phyloP scores from a whole-genome alignment of 2,888 invertebrate species.

The Drosophila subquinaria region DNA sequence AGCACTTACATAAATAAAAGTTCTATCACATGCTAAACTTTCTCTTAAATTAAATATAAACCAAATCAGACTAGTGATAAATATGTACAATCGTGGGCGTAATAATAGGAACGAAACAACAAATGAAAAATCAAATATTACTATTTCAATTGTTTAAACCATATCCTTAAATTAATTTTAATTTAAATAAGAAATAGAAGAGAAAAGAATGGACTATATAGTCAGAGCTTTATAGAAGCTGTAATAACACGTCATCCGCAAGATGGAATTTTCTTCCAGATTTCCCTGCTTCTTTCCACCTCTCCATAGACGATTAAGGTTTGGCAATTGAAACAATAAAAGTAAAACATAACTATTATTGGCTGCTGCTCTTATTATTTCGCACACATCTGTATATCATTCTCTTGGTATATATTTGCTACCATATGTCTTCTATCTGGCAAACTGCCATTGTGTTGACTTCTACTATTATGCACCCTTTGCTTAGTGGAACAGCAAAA shows the following conservation, averaged over 20 bases:
- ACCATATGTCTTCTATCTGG: constrained; percentile 2
- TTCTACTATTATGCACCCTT: constrained; percentile 31
- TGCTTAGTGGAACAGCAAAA: constrained; percentile 7
- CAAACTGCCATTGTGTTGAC: constrained; percentile 14
- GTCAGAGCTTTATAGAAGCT: no score
- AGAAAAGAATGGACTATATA: no score
- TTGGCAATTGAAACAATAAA: no score
- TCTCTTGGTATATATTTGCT: neutral
- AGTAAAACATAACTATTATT: neutral
- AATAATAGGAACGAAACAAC: no score
- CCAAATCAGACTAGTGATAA: neutral
- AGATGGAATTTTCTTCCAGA: no score
- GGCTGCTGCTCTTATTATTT: neutral
- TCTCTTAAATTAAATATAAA: neutral
- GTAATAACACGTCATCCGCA: no score
- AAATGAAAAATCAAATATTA: no score
- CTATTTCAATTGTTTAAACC: no score
- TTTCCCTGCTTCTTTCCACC: no score
- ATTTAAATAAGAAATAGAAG: no score
- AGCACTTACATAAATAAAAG: neutral
- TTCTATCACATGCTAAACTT: neutral
- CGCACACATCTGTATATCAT: neutral
- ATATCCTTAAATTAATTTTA: no score
- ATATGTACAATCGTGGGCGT: neutral
- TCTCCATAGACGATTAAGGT: no score